phyloP scores from a whole-genome alignment of 64 coral and sea anemone species.

The Anthopleura sola region DNA sequence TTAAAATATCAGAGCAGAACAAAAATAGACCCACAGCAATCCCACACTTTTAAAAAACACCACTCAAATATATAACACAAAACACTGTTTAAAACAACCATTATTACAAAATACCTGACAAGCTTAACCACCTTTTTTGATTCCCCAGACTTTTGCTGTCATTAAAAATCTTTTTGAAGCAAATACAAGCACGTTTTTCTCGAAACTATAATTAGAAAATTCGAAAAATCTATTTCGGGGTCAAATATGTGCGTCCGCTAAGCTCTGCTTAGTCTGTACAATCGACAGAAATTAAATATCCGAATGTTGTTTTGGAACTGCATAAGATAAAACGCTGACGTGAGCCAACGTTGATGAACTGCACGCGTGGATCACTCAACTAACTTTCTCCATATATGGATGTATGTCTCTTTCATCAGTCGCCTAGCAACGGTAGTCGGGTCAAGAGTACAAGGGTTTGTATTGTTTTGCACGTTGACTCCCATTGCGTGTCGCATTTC shows the following conservation, averaged over 20 bases:
- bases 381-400: constrained; percentile 17
- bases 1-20: background rate
- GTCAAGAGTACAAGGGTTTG: background rate
- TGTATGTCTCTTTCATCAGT: background rate
- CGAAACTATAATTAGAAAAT: background rate
- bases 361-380: background rate
- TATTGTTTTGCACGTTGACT: constrained; percentile 14
- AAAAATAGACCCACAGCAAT: background rate
- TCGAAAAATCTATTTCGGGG: background rate
- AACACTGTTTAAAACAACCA: no score
- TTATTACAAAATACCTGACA: no score
- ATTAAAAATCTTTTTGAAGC: background rate
- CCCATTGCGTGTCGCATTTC: background rate
- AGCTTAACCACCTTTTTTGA: background rate
- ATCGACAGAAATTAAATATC: background rate
- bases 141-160: background rate
- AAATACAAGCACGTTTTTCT: background rate
- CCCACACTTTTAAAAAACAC: background rate
- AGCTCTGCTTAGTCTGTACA: background rate
- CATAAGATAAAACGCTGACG: background rate
- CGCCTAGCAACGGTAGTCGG: background rate
- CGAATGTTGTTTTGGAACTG: background rate
- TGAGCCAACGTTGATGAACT: background rate
- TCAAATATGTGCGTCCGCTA: background rate
- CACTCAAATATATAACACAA: no score